Evolutionary conservation across 2,888 invertebrate genomes (phyloP), one percentile per base, ranked within the genome.

Genomic region (Cheilosia impressa): DNA sequence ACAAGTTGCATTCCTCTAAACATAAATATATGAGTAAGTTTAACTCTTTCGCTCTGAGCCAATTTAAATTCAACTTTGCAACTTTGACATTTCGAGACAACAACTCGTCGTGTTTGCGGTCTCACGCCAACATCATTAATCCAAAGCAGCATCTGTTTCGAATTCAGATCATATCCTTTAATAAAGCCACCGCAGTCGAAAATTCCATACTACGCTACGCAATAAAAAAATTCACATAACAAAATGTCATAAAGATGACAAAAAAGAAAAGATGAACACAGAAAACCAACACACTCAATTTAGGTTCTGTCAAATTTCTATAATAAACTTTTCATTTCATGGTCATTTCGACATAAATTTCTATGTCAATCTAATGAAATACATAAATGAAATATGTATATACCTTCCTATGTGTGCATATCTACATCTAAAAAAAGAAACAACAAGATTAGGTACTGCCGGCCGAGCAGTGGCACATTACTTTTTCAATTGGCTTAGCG

Each of bases 331-430:
- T 22, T 34, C 38, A 10, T 9, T 68, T 68, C 77, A 77, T 60
- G 77, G 77, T 47, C 77, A 77, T 68, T 77, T 34, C 27, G 62
- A 69, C 68, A 62, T 77, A 60, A 75, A 55, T 17, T 38, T 68
- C 68, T 60, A 52, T 76, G 76, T 77, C 69, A 68, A 68, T 62
- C 68, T 53, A 76, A 76, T 76, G 52, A 68, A 76, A 50, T 38
- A 38, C 38, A 38, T 38, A 4, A 0, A 13, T 31, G 31, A 31
- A 9, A 31, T 38, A 38, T 2, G 2, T 22, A 34, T 38, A 38
- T 13, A 13, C 38, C 3, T 13, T 13, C 13, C 38, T 13, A 38
- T 38, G 10, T 38, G 38, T 38, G 13, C 3, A 38, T 38, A 38
- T 13, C 4, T 4, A 38, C 38, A 13, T 38, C 13, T 38, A 34